Evolutionary conservation across 2,888 invertebrate species (phyloP).

Genomic region (Macroteleia sp.): DNA sequence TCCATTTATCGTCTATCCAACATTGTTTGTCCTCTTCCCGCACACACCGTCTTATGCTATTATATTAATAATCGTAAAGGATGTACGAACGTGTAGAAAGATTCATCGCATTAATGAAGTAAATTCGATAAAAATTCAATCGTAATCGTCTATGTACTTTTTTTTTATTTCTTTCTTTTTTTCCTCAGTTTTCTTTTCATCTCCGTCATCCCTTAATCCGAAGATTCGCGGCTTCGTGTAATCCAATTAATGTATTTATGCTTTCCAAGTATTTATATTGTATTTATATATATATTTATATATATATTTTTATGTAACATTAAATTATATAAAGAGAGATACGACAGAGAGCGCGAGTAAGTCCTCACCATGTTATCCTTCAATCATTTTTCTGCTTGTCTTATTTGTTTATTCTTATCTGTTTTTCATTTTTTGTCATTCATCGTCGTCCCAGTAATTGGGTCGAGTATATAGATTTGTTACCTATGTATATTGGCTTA

Average conservation of each 20-base stretch:
- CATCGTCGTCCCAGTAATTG: conserved; percentile 19
- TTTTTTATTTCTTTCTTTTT: conserved; percentile 6
- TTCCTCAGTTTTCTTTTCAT: not conserved
- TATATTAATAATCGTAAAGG: conserved; percentile 73
- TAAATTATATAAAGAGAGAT: conserved; percentile 79
- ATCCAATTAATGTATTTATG: conserved; percentile 58
- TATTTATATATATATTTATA: conserved; percentile 72
- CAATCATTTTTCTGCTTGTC: conserved; percentile 7
- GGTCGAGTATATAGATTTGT: conserved; percentile 43
- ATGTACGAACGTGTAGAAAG: conserved; percentile 84
- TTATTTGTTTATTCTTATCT: conserved; percentile 13
- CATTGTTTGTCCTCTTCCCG: too few relatives aligned
- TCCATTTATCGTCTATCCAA: too few relatives aligned
- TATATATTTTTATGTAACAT: conserved; percentile 73
- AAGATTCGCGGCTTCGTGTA: conserved; percentile 56
- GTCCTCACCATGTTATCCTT: conserved; percentile 47
- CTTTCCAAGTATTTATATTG: conserved; percentile 57
- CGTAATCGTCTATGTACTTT: conserved; percentile 44
- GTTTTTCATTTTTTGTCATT: conserved; percentile 28
- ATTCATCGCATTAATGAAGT: conserved; percentile 80
- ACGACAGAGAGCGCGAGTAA: conserved; percentile 77
- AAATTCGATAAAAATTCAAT: conserved; percentile 81
- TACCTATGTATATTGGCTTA: conserved; percentile 55
- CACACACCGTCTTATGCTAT: conserved; percentile 72
- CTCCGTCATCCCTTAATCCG: conserved; percentile 3